These are phyloP conservation scores for Furnarius figulus DNA, from an alignment of 2,113 vertebrate genomes.

Conservation along the genomic window DNA sequence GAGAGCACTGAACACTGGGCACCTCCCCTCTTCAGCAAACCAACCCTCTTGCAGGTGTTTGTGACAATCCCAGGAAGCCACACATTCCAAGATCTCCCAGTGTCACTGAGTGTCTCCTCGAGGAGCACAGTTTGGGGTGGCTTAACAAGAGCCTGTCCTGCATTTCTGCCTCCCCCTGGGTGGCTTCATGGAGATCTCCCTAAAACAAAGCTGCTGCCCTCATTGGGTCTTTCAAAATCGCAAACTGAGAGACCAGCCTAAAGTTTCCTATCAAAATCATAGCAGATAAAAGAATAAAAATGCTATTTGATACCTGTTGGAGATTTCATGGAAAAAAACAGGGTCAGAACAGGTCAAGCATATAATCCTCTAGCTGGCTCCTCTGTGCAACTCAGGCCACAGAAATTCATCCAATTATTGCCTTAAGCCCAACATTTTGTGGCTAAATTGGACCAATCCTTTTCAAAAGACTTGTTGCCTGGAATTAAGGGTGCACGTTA, in stretches of 20 bases:
- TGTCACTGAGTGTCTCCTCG: not conserved
- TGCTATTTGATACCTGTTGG: not conserved
- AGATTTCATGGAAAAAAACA: not conserved
- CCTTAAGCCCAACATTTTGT: slow-evolving; percentile 13
- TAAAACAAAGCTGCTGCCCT: not conserved
- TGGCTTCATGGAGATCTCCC: not conserved
- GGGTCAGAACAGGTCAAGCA: not conserved
- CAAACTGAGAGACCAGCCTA: not conserved
- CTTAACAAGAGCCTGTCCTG: not conserved
- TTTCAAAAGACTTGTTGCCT: not conserved
- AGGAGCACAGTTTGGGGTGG: not conserved
- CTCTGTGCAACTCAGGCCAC: not conserved
- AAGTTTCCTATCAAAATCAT: not conserved
- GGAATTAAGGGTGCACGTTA: not conserved
- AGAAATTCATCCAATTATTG: slow-evolving; percentile 23
- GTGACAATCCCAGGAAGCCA: not conserved
- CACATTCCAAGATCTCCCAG: accelerated
- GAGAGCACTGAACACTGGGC: not conserved
- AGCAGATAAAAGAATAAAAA: not conserved
- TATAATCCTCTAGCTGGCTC: not conserved
- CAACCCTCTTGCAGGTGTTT: not conserved
- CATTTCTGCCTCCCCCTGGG: not conserved
- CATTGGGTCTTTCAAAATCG: not conserved
- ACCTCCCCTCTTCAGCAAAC: not conserved
- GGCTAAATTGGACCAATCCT: slow-evolving; percentile 13